Conservation (phyloP, 2,797 vertebrate species). For the Rhynchotus rufescens region DNA sequence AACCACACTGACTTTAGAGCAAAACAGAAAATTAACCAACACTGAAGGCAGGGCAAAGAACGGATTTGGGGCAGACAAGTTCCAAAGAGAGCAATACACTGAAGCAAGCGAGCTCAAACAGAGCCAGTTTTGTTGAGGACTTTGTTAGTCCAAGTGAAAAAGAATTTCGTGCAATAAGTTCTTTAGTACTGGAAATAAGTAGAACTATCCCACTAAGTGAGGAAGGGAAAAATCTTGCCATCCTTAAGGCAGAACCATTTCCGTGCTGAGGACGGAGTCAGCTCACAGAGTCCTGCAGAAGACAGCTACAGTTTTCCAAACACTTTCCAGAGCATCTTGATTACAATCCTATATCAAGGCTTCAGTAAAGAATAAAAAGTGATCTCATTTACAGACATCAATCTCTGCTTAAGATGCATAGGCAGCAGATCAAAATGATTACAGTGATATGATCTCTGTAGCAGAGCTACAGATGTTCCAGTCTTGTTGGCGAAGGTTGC, state of each 20-base stretch:
- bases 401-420: accelerated
- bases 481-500: not conserved
- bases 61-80: not conserved
- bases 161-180: not conserved
- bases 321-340: not conserved
- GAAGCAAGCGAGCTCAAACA: not conserved
- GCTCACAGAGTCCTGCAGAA: not conserved
- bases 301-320: not conserved
- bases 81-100: not conserved
- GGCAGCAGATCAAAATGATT: not conserved
- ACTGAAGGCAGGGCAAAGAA: not conserved
- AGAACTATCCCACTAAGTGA: not conserved
- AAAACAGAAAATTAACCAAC: not conserved
- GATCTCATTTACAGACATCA: not conserved
- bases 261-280: not conserved
- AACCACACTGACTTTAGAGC: not conserved
- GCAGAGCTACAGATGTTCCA: not conserved
- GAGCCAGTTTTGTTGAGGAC: not conserved
- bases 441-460: not conserved
- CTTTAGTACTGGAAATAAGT: not conserved
- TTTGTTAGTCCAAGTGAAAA: not conserved
- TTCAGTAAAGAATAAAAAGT: not conserved
- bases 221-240: not conserved
- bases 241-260: not conserved
- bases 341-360: not conserved